These are phyloP conservation scores for Lasioglossum morio DNA, from an alignment of 2,888 invertebrate genomes.

Conservation along the genomic window DNA sequence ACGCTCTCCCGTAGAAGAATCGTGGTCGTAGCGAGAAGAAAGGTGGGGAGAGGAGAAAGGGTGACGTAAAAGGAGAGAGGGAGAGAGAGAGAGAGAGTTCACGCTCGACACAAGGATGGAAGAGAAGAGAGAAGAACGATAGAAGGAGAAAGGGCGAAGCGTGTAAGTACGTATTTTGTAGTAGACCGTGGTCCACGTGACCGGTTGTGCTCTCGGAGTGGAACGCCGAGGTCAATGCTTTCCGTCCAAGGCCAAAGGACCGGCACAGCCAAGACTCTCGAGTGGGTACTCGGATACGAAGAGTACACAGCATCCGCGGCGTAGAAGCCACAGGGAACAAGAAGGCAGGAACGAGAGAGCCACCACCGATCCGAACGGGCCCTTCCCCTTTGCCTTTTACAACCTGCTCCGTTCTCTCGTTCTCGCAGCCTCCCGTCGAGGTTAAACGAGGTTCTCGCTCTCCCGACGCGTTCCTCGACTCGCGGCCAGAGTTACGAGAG, in stretches of 20 bases:
- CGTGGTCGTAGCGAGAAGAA: conserved; percentile 37
- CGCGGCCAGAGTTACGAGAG: neutral
- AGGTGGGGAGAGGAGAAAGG: conserved; percentile 20
- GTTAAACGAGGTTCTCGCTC: conserved; percentile 66
- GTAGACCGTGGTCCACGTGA: conserved; percentile 78
- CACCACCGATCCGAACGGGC: conserved; percentile 49
- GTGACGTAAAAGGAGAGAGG: conserved; percentile 38
- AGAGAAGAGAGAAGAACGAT: neutral
- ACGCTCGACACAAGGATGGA: conserved; percentile 8
- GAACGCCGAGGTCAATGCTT: conserved; percentile 82
- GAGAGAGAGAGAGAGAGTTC: neutral
- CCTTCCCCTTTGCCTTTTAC: conserved; percentile 65
- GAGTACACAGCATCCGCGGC: conserved; percentile 70
- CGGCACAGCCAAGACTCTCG: conserved; percentile 68
- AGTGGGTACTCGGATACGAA: conserved; percentile 72
- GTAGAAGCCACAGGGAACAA: conserved; percentile 46
- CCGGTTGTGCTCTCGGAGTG: conserved; percentile 79
- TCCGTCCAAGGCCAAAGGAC: conserved; percentile 81
- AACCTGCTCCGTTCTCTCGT: conserved; percentile 66
- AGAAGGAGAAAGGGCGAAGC: conserved; percentile 41
- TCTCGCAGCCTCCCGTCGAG: conserved; percentile 45
- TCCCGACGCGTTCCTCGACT: conserved; percentile 32
- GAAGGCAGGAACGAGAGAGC: conserved; percentile 58
- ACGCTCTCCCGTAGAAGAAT: conserved; percentile 39
- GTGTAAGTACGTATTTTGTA: conserved; percentile 75